phyloP scores from a whole-genome alignment of 2,113 vertebrate species.

The Dryoscopus gambensis region DNA sequence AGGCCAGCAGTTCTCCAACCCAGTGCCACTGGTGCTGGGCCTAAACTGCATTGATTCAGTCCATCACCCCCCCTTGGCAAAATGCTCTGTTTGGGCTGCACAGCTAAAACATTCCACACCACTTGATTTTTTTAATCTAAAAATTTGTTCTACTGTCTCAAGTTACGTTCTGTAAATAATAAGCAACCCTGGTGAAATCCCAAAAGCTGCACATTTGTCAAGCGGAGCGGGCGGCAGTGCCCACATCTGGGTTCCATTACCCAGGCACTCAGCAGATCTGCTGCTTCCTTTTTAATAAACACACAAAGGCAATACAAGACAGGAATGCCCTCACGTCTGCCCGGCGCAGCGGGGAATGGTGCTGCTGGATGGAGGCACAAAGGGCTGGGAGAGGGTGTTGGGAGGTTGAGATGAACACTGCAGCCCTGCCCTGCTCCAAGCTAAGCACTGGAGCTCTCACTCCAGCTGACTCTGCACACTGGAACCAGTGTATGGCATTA shows the following conservation, averaged over 20 bases:
- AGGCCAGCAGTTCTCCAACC: conserved; percentile 42
- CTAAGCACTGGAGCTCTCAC: neutral
- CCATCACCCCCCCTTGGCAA: conserved; percentile 66
- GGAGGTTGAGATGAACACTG: neutral
- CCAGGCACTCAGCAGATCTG: conserved; percentile 66
- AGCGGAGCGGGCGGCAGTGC: conserved; percentile 60
- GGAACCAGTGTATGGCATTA: neutral
- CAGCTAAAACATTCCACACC: conserved; percentile 70
- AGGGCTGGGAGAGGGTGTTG: neutral
- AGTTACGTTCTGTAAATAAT: conserved; percentile 78
- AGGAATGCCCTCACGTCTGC: conserved; percentile 64
- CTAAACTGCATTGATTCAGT: conserved; percentile 24
- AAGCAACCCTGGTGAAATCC: conserved; percentile 74
- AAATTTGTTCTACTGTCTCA: conserved; percentile 73
- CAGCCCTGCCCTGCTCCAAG: neutral
- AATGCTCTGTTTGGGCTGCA: conserved; percentile 75
- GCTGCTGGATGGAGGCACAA: conserved; percentile 41
- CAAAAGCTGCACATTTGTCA: conserved; percentile 72
- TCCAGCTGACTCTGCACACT: neutral
- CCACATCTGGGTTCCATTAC: conserved; percentile 79
- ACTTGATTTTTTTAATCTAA: conserved; percentile 64
- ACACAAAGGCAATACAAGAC: conserved; percentile 63
- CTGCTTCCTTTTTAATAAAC: conserved; percentile 74
- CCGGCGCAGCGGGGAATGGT: conserved; percentile 39
- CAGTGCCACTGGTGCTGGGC: conserved; percentile 2